These are phyloP conservation scores for Eupithecia centaureata DNA, from an alignment of 2,888 invertebrate species.

Conservation along the genomic window DNA sequence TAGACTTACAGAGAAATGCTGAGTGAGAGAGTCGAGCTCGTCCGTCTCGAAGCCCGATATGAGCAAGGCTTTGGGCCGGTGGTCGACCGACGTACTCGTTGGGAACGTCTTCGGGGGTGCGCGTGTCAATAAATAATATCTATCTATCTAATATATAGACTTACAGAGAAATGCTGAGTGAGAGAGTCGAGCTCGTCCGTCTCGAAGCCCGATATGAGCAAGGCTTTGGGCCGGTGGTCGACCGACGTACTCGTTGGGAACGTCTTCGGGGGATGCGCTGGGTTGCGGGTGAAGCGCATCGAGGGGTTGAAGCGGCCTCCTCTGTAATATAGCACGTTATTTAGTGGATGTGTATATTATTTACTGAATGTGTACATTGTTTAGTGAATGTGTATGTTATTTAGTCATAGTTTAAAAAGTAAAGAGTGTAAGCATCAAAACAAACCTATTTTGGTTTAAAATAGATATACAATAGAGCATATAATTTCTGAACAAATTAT, in stretches of 20 bases:
- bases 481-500: too few relatives aligned
- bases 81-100: conserved; percentile 89
- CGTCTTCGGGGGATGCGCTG: conserved; percentile 58
- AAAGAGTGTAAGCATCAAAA: too few relatives aligned
- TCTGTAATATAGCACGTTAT: conserved; percentile 44
- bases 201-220: conserved; percentile 94
- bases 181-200: conserved; percentile 92
- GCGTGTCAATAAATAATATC: too few relatives aligned
- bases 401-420: too few relatives aligned
- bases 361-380: too few relatives aligned
- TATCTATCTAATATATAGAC: too few relatives aligned
- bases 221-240: conserved; percentile 93
- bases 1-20: conserved; percentile 95
- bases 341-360: too few relatives aligned
- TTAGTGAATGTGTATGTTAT: too few relatives aligned
- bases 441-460: too few relatives aligned
- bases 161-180: conserved; percentile 94
- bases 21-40: conserved; percentile 91
- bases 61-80: conserved; percentile 92
- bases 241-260: conserved; percentile 85
- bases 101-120: conserved; percentile 65
- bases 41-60: conserved; percentile 94
- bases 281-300: conserved; percentile 63
- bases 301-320: conserved; percentile 69
- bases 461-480: too few relatives aligned